Percentiles rank a stretch among this genome's conserved stretches.
Evolutionary conservation across 2,888 invertebrate species (phyloP).

Genomic region (Plagiodera versicolora): DNA sequence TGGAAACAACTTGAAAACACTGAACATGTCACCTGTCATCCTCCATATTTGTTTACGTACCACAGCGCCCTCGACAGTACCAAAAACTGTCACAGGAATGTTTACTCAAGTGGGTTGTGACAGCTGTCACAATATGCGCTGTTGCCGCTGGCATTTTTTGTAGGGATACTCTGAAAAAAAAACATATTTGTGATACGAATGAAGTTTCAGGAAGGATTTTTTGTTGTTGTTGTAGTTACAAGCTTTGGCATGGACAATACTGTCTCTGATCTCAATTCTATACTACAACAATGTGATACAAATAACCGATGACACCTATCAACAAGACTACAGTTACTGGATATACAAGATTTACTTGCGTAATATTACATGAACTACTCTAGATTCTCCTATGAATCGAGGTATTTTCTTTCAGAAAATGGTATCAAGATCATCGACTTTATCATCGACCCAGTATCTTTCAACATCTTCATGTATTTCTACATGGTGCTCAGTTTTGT

Average conservation of each 20-base stretch:
- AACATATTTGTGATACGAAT: too few species aligned
- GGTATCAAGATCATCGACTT: neutral
- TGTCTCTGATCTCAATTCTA: conserved; percentile 24
- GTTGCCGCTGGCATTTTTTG: too few species aligned
- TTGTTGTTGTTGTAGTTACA: conserved; percentile 22
- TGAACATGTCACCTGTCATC: too few species aligned
- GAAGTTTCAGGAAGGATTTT: neutral
- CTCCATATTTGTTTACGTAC: too few species aligned
- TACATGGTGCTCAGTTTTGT: conserved; percentile 19
- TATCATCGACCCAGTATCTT: conserved; percentile 14
- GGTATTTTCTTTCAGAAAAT: too few species aligned
- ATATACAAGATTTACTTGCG: conserved; percentile 19
- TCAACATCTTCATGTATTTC: conserved; percentile 24
- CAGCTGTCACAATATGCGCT: too few species aligned
- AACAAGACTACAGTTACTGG: conserved; percentile 9
- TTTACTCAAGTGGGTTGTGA: too few species aligned
- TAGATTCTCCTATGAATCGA: neutral
- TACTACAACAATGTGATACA: conserved; percentile 21
- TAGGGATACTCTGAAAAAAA: too few species aligned
- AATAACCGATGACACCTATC: neutral
- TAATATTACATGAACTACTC: conserved; percentile 10
- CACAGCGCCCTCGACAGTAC: too few species aligned
- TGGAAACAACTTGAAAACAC: too few species aligned
- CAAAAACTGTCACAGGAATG: too few species aligned
- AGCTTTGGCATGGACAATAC: conserved; percentile 19